These are phyloP conservation scores for Uromys caudimaculatus DNA, from an alignment of 2,797 vertebrate species.

Conservation along the genomic window DNA sequence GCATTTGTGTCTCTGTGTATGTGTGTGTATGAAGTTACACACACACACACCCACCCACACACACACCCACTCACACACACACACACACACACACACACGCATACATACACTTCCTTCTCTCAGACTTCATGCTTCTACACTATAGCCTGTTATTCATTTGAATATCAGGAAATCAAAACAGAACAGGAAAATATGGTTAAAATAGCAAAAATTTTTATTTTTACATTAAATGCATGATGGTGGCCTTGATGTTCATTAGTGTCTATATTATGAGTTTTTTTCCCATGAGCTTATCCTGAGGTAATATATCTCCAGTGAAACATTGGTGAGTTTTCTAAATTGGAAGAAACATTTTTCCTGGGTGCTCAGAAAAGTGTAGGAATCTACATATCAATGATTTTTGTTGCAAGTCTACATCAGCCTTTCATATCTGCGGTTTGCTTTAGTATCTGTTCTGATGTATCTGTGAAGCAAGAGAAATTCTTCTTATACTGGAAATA, in stretches of 20 bases:
- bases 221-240: constrained; percentile 12
- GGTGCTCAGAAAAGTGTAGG: neutral
- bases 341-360: neutral
- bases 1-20: neutral
- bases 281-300: neutral
- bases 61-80: neutral
- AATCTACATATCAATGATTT: neutral
- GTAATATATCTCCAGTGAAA: neutral
- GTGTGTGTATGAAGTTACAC: neutral
- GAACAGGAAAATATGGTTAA: neutral
- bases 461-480: neutral
- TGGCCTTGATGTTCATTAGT: neutral
- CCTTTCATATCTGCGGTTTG: neutral
- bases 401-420: neutral
- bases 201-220: constrained; percentile 36
- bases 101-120: neutral
- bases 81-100: too few relatives aligned
- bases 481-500: neutral
- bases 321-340: neutral
- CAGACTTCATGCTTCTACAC: neutral
- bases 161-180: neutral
- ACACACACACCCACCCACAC: neutral
- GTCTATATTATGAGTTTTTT: neutral
- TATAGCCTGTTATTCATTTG: neutral
- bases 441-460: neutral